phyloP scores from a whole-genome alignment of 2,113 vertebrate genomes.

The Hippocampus guttulatus region DNA sequence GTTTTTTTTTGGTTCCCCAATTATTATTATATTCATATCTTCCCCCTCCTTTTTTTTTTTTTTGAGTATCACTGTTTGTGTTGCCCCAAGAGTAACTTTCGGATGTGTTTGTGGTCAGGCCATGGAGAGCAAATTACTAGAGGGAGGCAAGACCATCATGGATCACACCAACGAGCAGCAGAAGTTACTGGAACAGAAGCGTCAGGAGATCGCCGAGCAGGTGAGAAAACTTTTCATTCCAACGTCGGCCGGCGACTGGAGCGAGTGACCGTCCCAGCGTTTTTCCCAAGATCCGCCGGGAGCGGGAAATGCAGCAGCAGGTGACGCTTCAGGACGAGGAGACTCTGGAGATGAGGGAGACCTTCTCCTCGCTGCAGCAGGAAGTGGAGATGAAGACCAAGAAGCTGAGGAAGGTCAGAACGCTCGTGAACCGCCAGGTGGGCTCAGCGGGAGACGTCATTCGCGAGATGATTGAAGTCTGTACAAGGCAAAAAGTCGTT shows the following conservation, averaged over 20 bases:
- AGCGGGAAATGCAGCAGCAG: slow-evolving; percentile 91
- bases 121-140: slow-evolving; percentile 94
- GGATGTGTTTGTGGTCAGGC: slow-evolving; percentile 59
- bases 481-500: too few species aligned
- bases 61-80: slow-evolving; percentile 8
- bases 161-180: slow-evolving; percentile 98
- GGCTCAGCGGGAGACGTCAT: not conserved
- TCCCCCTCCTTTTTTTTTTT: slow-evolving; percentile 8
- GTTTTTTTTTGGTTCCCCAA: too few species aligned
- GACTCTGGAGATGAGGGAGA: slow-evolving; percentile 89
- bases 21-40: too few species aligned
- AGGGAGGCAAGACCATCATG: slow-evolving; percentile 91
- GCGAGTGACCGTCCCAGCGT: not conserved
- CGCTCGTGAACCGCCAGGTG: not conserved
- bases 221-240: slow-evolving; percentile 50
- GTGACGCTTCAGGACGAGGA: slow-evolving; percentile 89
- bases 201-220: slow-evolving; percentile 93
- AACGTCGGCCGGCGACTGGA: not conserved
- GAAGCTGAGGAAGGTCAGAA: slow-evolving; percentile 86
- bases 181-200: slow-evolving; percentile 87
- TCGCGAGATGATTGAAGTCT: not conserved
- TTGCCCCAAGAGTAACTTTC: too few species aligned
- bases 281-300: slow-evolving; percentile 79
- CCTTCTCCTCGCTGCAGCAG: slow-evolving; percentile 89
- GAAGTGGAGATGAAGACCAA: slow-evolving; percentile 96